These are phyloP conservation scores for Anthopleura sola DNA, from an alignment of 64 coral and sea anemone genomes.

Conservation along the genomic window DNA sequence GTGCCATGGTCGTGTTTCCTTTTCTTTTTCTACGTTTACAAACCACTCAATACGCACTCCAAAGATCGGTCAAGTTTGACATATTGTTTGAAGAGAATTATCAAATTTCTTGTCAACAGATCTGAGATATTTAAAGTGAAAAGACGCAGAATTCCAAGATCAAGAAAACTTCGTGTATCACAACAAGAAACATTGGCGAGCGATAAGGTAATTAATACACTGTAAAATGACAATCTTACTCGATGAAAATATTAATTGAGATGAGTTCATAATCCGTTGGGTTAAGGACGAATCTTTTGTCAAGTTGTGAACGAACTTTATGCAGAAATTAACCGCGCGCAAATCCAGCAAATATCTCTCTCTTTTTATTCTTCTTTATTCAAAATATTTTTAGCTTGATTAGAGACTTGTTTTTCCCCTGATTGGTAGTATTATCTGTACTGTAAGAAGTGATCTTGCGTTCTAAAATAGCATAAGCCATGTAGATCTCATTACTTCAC, in stretches of 20 bases:
- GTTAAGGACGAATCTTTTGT: neutral
- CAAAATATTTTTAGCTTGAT: no score
- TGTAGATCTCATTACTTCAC: no score
- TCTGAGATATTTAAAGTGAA: neutral
- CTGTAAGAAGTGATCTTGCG: no score
- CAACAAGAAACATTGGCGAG: neutral
- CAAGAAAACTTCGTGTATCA: neutral
- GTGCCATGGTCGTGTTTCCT: neutral
- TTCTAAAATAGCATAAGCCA: no score
- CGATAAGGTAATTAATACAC: neutral
- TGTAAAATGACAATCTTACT: neutral
- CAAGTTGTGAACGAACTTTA: neutral
- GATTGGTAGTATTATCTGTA: no score
- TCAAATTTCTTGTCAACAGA: conserved; percentile 16
- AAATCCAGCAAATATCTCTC: no score
- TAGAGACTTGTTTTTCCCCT: no score
- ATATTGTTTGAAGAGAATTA: conserved; percentile 9
- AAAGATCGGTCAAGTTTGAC: conserved; percentile 15
- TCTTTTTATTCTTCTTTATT: no score
- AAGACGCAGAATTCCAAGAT: neutral
- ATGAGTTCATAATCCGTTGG: neutral
- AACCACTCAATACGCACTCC: neutral
- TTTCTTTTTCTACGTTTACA: neutral
- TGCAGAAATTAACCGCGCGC: neutral
- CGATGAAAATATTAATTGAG: neutral